Percentiles rank a stretch among this genome's conserved stretches.
Conservation (phyloP, 2,113 vertebrate genomes). For the Apistogramma diplotaenia region DNA sequence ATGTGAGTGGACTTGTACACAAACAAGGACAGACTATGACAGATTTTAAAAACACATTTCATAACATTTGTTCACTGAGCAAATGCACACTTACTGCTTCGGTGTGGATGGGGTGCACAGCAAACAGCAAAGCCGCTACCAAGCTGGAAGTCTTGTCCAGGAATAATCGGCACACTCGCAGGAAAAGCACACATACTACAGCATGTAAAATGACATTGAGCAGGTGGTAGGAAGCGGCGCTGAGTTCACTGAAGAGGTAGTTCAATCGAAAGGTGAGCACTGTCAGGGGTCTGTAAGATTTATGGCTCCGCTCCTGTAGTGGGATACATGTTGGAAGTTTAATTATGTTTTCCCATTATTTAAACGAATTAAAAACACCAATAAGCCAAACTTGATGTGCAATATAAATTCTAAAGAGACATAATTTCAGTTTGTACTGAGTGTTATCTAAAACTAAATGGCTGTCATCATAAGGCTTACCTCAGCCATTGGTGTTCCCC, state of each 20-base stretch:
- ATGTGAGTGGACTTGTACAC: background rate
- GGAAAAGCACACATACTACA: constrained; percentile 88
- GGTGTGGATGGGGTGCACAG: constrained; percentile 94
- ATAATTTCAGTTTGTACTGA: background rate
- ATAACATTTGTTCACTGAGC: background rate
- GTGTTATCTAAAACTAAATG: background rate
- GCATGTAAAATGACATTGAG: constrained; percentile 88
- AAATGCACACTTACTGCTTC: constrained; percentile 87
- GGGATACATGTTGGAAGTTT: constrained; percentile 12
- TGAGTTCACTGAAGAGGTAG: constrained; percentile 92
- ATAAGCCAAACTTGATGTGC: background rate
- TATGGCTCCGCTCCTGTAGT: constrained; percentile 93
- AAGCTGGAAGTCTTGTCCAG: constrained; percentile 84
- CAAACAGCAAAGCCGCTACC: constrained; percentile 90
- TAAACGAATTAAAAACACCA: background rate
- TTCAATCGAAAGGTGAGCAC: constrained; percentile 96
- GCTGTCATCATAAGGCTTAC: constrained; percentile 56
- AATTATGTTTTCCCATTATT: background rate
- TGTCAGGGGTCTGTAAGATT: constrained; percentile 94
- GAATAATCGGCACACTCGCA: constrained; percentile 90
- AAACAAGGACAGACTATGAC: background rate
- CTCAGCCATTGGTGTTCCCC: constrained; percentile 99
- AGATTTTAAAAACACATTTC: background rate
- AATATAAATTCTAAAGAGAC: background rate
- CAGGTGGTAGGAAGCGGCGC: constrained; percentile 92